phyloP scores from a whole-genome alignment of 2,113 vertebrate genomes.

The Pitta sordida region DNA sequence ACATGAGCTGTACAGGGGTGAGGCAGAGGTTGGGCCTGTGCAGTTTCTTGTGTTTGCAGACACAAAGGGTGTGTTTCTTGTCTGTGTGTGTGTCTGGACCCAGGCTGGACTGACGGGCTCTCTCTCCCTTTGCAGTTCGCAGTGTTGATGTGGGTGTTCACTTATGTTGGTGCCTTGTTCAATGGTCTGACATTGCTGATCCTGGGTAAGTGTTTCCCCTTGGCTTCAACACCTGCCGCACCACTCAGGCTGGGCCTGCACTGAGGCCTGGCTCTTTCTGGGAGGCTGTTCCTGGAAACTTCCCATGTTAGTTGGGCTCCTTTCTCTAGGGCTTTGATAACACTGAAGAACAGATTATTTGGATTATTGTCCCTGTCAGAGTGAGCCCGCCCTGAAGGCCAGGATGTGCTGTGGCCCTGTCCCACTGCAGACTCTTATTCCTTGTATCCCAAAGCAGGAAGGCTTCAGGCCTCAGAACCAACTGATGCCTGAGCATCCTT shows the following conservation, averaged over 20 bases:
- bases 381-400: background rate
- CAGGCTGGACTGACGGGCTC: background rate
- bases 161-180: constrained; percentile 96
- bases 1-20: background rate
- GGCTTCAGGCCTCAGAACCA: background rate
- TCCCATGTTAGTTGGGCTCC: no score
- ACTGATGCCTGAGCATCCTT: background rate
- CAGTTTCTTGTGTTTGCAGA: background rate
- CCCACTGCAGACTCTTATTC: background rate
- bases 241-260: background rate
- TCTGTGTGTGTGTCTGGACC: background rate
- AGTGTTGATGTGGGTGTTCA: constrained; percentile 96
- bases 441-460: background rate
- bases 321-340: background rate
- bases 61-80: no score
- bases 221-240: background rate
- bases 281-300: background rate
- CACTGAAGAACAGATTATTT: background rate
- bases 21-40: background rate
- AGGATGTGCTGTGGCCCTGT: background rate
- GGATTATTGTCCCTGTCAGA: background rate
- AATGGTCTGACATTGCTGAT: constrained; percentile 96
- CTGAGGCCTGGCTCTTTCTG: background rate
- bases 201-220: constrained; percentile 81
- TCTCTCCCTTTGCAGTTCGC: constrained; percentile 80